phyloP scores from a whole-genome alignment of 1,140 invertebrate genomes.

The Bombus fervidus region DNA sequence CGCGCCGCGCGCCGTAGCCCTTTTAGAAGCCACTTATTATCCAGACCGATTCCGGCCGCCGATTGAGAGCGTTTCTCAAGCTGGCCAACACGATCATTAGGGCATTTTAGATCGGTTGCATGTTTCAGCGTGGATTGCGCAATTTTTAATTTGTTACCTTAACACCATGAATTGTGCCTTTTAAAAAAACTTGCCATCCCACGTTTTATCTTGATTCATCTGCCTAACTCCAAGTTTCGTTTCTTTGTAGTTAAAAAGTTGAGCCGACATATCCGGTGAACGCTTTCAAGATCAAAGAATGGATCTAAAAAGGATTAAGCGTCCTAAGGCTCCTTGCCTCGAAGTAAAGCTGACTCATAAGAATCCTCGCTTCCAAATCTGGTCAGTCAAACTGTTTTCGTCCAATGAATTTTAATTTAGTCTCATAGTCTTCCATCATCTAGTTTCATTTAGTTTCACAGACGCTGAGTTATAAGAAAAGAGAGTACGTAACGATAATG shows the following conservation, averaged over 20 bases:
- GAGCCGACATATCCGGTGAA: background rate
- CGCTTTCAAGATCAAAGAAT: background rate
- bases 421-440: no score
- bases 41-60: background rate
- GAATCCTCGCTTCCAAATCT: background rate
- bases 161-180: background rate
- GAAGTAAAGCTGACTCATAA: background rate
- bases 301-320: no score
- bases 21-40: slow-evolving; percentile 45
- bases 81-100: slow-evolving; percentile 3
- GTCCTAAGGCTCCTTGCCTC: background rate
- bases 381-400: background rate
- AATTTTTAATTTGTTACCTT: slow-evolving; percentile 5
- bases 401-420: background rate
- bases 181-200: background rate
- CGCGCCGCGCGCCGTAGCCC: slow-evolving; percentile 5
- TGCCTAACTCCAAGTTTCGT: background rate
- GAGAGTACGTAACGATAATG: background rate
- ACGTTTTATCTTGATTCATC: no score
- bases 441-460: no score
- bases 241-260: background rate
- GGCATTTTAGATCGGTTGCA: background rate
- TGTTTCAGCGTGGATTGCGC: background rate
- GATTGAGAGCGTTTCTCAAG: slow-evolving; percentile 32
- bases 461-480: background rate